Conservation (phyloP, 2,888 invertebrate genomes). For the Arctia plantaginis region DNA sequence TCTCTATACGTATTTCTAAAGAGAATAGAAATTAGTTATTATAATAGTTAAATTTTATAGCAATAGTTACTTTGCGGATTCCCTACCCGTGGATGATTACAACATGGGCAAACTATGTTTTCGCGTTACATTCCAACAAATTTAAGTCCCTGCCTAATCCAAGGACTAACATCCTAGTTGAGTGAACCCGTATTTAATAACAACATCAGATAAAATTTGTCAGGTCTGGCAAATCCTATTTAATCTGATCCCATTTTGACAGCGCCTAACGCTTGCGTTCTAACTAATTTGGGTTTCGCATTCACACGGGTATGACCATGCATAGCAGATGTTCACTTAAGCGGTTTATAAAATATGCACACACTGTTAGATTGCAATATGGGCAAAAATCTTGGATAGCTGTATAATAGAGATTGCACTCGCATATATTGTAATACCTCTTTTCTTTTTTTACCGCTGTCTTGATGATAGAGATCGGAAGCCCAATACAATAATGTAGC, state of each 20-base stretch:
- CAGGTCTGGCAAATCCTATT: conserved; percentile 41
- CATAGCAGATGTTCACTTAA: conserved; percentile 74
- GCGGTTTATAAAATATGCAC: conserved; percentile 80
- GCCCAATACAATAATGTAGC: background rate
- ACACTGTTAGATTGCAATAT: conserved; percentile 71
- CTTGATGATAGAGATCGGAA: background rate
- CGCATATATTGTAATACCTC: conserved; percentile 10
- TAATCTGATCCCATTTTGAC: conserved; percentile 58
- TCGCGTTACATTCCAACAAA: conserved; percentile 12
- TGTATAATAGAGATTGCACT: background rate
- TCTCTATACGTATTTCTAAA: background rate
- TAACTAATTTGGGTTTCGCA: conserved; percentile 70
- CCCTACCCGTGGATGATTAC: background rate
- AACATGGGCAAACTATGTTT: conserved; percentile 1
- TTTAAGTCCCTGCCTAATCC: conserved; percentile 17
- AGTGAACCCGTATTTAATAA: conserved; percentile 27
- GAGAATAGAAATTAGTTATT: background rate
- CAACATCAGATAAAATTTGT: conserved; percentile 43
- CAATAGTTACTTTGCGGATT: background rate
- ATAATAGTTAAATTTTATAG: background rate
- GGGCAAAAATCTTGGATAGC: conserved; percentile 61
- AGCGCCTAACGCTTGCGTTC: conserved; percentile 50
- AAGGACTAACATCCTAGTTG: conserved; percentile 18
- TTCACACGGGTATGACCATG: conserved; percentile 60
- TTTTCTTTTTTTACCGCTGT: background rate